A percentile compares a stretch with the other conserved stretches of the same genome.
Evolutionary conservation across 2,888 invertebrate genomes (phyloP).

Genomic region (Mellilla xanthometata): DNA sequence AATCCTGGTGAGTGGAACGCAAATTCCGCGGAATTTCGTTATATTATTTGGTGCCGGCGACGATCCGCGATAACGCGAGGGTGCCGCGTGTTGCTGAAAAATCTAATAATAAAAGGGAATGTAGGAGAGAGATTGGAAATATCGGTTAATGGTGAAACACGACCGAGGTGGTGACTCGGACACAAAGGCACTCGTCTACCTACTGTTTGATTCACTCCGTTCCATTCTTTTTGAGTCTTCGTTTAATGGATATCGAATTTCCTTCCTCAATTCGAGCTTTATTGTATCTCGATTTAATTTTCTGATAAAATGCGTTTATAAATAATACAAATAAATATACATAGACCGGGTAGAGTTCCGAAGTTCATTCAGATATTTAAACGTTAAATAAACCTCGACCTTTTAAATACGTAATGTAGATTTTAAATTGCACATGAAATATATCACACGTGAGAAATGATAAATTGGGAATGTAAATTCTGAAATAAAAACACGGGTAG

Average conservation of each 20-base stretch:
- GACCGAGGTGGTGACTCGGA: conserved; percentile 26
- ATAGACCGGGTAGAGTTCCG: no score
- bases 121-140: conserved; percentile 58
- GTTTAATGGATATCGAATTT: conserved; percentile 17
- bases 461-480: conserved; percentile 18
- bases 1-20: conserved; percentile 46
- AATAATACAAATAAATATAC: conserved; percentile 9
- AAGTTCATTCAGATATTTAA: no score
- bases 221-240: conserved; percentile 15
- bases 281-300: conserved; percentile 23
- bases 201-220: conserved; percentile 9
- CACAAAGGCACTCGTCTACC: conserved; percentile 18
- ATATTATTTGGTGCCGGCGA: conserved; percentile 63
- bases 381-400: neutral
- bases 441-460: conserved; percentile 9
- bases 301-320: conserved; percentile 14
- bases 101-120: conserved; percentile 62
- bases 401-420: conserved; percentile 3
- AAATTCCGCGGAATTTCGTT: conserved; percentile 67
- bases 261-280: conserved; percentile 14
- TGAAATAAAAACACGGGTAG: conserved; percentile 15
- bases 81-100: conserved; percentile 49
- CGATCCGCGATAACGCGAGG: conserved; percentile 56
- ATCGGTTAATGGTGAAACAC: conserved; percentile 45
- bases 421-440: conserved; percentile 10